Conservation (phyloP, 2,113 vertebrate species). For the Polypterus bichir region DNA sequence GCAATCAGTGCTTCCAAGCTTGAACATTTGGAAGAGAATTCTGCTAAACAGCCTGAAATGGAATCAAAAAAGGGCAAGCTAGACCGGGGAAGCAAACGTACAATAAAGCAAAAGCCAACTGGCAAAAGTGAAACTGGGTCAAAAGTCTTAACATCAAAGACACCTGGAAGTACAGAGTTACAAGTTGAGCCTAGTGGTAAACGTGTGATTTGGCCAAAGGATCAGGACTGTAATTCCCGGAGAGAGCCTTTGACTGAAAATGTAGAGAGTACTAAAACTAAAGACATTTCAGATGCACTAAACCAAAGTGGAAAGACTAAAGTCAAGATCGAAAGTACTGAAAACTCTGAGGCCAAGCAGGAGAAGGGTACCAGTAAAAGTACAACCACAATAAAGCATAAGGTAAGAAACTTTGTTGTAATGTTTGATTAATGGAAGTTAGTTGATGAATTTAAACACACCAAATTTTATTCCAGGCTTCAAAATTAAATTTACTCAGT, state of each 20-base stretch:
- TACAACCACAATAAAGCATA: too few species aligned
- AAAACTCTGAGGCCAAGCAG: too few species aligned
- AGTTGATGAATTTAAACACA: too few species aligned
- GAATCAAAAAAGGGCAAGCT: constrained; percentile 55
- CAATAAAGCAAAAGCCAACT: constrained; percentile 38
- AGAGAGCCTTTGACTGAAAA: constrained; percentile 30
- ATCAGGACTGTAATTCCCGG: background rate
- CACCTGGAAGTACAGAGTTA: constrained; percentile 26
- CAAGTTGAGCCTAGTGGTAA: constrained; percentile 42
- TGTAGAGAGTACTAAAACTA: constrained; percentile 17
- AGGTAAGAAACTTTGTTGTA: too few species aligned
- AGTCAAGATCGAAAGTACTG: too few species aligned
- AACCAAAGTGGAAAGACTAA: too few species aligned
- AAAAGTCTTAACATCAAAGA: constrained; percentile 15
- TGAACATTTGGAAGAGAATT: constrained; percentile 26
- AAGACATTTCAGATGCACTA: background rate
- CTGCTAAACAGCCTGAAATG: constrained; percentile 19
- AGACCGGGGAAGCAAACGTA: constrained; percentile 63
- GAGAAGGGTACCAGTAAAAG: too few species aligned
- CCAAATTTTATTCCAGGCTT: too few species aligned
- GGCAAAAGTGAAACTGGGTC: constrained; percentile 30
- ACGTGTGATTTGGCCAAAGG: constrained; percentile 25
- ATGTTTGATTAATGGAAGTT: too few species aligned
- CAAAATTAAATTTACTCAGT: too few species aligned
- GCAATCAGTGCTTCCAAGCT: constrained; percentile 34